Evolutionary conservation across 1,140 invertebrate species (phyloP).

Genomic region (Heliconius hermathena): DNA sequence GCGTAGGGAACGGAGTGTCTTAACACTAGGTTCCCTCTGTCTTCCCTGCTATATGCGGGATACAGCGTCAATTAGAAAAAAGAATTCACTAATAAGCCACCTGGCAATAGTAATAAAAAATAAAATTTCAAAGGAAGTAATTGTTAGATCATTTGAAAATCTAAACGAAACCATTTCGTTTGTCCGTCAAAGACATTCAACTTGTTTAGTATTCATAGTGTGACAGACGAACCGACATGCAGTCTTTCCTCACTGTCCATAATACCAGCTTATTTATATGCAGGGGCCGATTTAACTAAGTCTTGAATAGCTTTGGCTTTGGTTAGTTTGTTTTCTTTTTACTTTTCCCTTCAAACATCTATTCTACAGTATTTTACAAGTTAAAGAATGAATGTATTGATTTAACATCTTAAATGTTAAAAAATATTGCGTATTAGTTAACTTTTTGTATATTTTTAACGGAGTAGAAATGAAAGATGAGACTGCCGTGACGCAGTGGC

Average conservation of each 20-base stretch:
- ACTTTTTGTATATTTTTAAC: no score
- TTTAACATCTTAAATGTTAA: no score
- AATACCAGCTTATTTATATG: slow-evolving; percentile 41
- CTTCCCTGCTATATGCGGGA: background rate
- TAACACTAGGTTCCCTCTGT: no score
- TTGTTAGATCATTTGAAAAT: slow-evolving; percentile 26
- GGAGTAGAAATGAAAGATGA: no score
- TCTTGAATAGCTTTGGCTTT: slow-evolving; percentile 1
- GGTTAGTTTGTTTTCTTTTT: slow-evolving; percentile 1
- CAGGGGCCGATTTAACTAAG: slow-evolving; percentile 6
- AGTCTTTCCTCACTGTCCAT: slow-evolving; percentile 53
- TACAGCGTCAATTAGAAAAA: background rate
- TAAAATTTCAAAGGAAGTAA: background rate
- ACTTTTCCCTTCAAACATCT: background rate
- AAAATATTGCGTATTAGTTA: no score
- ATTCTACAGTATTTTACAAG: no score
- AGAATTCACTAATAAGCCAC: no score
- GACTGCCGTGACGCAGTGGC: no score
- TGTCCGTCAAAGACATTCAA: slow-evolving; percentile 23
- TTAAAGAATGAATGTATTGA: no score
- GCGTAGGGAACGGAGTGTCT: no score
- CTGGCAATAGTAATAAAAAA: background rate
- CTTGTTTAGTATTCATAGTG: slow-evolving; percentile 34
- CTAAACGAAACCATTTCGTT: slow-evolving; percentile 19
- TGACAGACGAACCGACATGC: slow-evolving; percentile 50